Conservation (phyloP, 2,888 invertebrate species). For the Amorpha juglandis region DNA sequence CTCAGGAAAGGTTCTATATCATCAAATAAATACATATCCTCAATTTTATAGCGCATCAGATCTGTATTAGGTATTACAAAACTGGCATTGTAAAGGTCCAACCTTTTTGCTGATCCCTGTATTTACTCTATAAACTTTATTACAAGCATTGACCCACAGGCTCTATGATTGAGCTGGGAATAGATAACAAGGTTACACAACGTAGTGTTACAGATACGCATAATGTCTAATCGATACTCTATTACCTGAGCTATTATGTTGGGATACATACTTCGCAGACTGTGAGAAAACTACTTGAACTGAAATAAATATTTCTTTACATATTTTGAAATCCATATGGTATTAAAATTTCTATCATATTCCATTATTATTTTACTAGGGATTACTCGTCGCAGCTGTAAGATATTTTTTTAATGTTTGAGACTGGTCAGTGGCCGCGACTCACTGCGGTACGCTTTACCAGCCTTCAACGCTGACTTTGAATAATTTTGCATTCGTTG, state of each 20-base stretch:
- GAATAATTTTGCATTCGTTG: neutral
- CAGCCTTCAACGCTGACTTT: neutral
- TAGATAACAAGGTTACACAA: conserved; percentile 3
- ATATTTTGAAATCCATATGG: too few species aligned
- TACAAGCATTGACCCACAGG: neutral
- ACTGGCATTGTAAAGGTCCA: conserved; percentile 8
- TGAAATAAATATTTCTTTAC: too few species aligned
- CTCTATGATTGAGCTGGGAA: conserved; percentile 9
- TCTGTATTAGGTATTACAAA: conserved; percentile 8
- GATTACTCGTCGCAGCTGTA: too few species aligned
- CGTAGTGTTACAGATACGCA: neutral
- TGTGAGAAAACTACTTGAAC: too few species aligned
- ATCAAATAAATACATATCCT: conserved; percentile 8
- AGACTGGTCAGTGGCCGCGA: neutral
- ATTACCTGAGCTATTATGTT: neutral
- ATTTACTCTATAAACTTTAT: conserved; percentile 20
- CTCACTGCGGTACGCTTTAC: neutral
- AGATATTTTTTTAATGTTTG: too few species aligned
- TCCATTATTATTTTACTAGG: too few species aligned
- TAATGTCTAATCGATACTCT: neutral
- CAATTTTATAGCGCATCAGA: conserved; percentile 10
- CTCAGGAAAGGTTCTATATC: neutral
- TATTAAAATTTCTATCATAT: too few species aligned
- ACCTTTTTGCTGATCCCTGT: conserved; percentile 19
- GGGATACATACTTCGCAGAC: neutral